Conservation (phyloP, 2,113 vertebrate species). For the Cariama cristata region DNA sequence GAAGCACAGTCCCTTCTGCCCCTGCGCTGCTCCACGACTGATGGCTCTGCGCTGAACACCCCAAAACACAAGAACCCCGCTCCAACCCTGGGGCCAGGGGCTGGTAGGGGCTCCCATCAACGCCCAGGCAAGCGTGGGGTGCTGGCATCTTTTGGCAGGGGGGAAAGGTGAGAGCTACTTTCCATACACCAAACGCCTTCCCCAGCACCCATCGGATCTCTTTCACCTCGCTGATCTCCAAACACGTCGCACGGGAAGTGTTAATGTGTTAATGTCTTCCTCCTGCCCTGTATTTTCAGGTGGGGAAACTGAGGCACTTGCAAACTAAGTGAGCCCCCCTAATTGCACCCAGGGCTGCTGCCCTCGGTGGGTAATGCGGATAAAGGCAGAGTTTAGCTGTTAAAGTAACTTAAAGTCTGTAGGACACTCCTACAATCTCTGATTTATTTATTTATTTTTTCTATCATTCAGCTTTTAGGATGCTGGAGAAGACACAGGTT, state of each 20-base stretch:
- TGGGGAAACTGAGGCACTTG: background rate
- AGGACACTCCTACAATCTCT: background rate
- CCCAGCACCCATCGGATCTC: background rate
- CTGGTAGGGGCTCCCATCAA: accelerated
- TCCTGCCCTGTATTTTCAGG: accelerated
- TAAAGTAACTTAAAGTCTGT: background rate
- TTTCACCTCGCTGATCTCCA: background rate
- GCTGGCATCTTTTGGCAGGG: background rate
- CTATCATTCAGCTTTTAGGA: background rate
- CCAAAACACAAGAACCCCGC: background rate
- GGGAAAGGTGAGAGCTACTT: background rate
- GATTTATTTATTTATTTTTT: background rate
- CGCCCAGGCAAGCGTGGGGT: accelerated
- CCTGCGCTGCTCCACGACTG: too few species aligned
- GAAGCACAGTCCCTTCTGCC: background rate
- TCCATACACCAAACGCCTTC: background rate
- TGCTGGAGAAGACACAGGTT: background rate
- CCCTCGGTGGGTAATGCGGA: background rate
- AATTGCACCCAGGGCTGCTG: background rate
- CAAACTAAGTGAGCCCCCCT: background rate
- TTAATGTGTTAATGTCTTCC: background rate
- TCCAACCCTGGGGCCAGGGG: background rate
- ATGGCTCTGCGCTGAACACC: background rate
- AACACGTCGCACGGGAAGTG: accelerated
- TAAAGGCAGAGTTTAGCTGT: background rate